Base-by-base conservation (phyloP, 2,113 vertebrate species). In the Dasyornis broadbenti region DNA sequence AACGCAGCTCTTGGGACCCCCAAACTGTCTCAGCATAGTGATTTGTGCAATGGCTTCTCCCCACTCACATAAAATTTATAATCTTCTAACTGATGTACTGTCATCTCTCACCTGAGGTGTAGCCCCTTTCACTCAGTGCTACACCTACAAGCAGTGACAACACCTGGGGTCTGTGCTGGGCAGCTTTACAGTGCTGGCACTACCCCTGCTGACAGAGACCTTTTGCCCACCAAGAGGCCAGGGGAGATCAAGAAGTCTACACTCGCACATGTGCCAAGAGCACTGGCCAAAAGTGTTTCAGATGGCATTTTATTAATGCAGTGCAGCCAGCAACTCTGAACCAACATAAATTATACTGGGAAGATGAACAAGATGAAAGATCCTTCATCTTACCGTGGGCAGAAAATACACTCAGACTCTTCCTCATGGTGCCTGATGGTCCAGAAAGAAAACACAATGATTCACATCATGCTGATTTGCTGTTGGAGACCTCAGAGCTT, bases 391-490 rank as follows among this genome's bases (percentile, higher is more conserved):
- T 63, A 78, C 82, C 4, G 2, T 49, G 70, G 72, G 61, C 76
- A 94, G 82, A 90, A 93, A 88, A 94, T 20, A 75, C 37, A 83
- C 68, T 92, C 82, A 77, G 68, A 30, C 40, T 76, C 56, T 60
- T 93, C 52, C 75, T 86, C 1, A 0, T n/a, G 40, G 63, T 52
- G 60, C 47, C 40, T 3, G 31, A 28, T 13, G 21, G 78, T 33
- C 66, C 70, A 82, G 75, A 93, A 94, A 83, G 90, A 77, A 86
- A 95, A 88, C 60, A 60, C 3, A 7, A 8, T 90, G 79, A 96
- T 91, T 96, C 90, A 96, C 68, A 49, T 49, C 0, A 0, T 64
- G 44, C 76, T 52, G 90, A 86, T 83, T 75, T 93, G 85, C 88
- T 89, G 82, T 11, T 78, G 68, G 72, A 91, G 31, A 95, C 56